These are phyloP conservation scores for Eupeodes corollae DNA, from an alignment of 1,140 invertebrate species.

Conservation along the genomic window DNA sequence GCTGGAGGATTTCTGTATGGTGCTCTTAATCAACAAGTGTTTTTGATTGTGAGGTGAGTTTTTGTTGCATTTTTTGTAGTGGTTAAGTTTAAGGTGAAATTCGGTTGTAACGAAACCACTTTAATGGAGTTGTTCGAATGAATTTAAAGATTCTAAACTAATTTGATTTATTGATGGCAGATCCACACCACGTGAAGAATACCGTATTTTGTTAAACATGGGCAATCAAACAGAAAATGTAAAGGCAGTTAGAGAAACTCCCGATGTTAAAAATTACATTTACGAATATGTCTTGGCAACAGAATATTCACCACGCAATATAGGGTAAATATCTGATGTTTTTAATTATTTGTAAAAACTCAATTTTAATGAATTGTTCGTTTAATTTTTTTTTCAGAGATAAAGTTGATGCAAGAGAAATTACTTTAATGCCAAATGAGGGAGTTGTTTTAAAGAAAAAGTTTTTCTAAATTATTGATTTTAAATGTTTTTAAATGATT, in stretches of 20 bases:
- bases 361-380: not conserved
- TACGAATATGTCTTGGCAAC: slow-evolving; percentile 24
- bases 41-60: slow-evolving; percentile 8
- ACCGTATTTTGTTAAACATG: slow-evolving; percentile 27
- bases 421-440: slow-evolving; percentile 30
- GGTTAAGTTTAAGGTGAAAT: too few relatives aligned
- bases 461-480: too few relatives aligned
- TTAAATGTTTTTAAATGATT: too few relatives aligned
- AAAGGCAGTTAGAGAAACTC: slow-evolving; percentile 9
- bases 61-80: too few relatives aligned
- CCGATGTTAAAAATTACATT: slow-evolving; percentile 11
- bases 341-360: not conserved
- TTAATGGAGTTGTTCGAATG: too few relatives aligned
- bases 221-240: slow-evolving; percentile 10
- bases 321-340: slow-evolving; percentile 14
- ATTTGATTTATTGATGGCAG: too few relatives aligned
- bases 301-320: slow-evolving; percentile 16
- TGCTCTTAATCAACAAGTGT: slow-evolving; percentile 18
- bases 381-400: slow-evolving; percentile 8
- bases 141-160: too few relatives aligned
- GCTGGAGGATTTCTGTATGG: slow-evolving; percentile 17
- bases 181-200: slow-evolving; percentile 20
- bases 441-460: slow-evolving; percentile 13
- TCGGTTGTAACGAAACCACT: too few relatives aligned
- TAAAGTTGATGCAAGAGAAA: slow-evolving; percentile 13